Base-by-base conservation (phyloP, 2,888 invertebrate species). In the Chironomus riparius region DNA sequence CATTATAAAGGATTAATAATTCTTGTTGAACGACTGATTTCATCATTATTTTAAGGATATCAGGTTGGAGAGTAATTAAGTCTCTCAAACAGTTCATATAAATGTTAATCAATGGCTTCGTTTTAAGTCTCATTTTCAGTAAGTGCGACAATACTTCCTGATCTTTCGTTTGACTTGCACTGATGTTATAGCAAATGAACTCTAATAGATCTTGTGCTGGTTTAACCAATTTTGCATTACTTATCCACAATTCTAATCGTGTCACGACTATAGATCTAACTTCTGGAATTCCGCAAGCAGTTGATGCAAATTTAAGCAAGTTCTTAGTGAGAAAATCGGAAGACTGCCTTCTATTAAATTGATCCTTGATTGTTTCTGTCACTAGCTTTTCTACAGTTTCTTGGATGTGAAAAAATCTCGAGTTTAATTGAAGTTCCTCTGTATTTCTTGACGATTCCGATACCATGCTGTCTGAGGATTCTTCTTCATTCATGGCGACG, bases 11-110 rank as follows among this genome's bases (percentile, higher is more conserved):
- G 21, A 68, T 65, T n/a, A 74, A 68, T 13, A 74, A 47, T 86
- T 98, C 98, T 84, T 98, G 98, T 86, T 95, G 96, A 77, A 98
- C 92, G 0, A 95, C 95, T 81, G 94, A 93, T 79, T 95, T 95
- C 79, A 98, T 86, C 77, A 96, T 89, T 47, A 93, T 91, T 77
- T 91, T 89, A 75, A 97, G 85, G 81, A 97, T 93, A 24, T 93
- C 93, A 0, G 92, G 90, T 81, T 94, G 93, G 73, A 93, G 89
- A 13, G 89, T 88, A 62, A 98, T 91, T 86, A 98, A 89, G 84
- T 98, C 97, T 80, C 95, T 94, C 72, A 97, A 89, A 79, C 96
- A 95, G 62, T 91, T 88, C 81, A 96, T 89, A 83, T 95, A 97
- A 77, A 95, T 91, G 81, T 92, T 93, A 77, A 95, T 91, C 78